Evolutionary conservation across 1,140 invertebrate species (phyloP).

Genomic region (Acromyrmex heyeri): DNA sequence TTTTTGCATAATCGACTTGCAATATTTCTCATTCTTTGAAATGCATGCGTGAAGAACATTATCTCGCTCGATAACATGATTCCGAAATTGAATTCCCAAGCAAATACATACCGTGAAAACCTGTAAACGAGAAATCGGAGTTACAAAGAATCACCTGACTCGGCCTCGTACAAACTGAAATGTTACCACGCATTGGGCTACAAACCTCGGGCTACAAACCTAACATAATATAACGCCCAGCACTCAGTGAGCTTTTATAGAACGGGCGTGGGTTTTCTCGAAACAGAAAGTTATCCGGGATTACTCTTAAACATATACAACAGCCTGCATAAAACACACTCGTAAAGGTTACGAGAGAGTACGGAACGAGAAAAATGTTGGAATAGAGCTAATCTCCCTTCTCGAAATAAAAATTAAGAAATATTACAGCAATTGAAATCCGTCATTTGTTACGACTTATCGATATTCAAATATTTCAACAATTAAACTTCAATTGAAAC

Average conservation of each 20-base stretch:
- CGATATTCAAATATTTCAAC: not conserved
- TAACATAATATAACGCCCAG: conserved; percentile 57
- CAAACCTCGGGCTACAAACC: not conserved
- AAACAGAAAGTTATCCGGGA: conserved; percentile 62
- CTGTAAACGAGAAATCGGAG: conserved; percentile 43
- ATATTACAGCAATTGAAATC: not conserved
- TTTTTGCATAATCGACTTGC: not conserved
- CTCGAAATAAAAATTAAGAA: conserved; percentile 4
- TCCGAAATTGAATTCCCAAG: conserved; percentile 11
- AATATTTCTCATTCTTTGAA: not conserved
- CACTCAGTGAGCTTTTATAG: conserved; percentile 64
- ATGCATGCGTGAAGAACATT: not conserved
- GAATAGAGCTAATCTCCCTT: not conserved
- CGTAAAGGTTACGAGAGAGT: not conserved
- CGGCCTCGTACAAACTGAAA: conserved; percentile 13
- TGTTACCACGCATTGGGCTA: not conserved
- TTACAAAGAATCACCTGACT: conserved; percentile 37
- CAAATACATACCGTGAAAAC: conserved; percentile 14
- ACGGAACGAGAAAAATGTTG: not conserved
- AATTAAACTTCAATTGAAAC: conserved; percentile 9
- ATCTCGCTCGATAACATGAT: conserved; percentile 1
- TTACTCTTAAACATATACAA: conserved; percentile 38
- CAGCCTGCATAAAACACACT: conserved; percentile 40
- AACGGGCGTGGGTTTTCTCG: conserved; percentile 39
- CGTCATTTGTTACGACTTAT: conserved; percentile 1